Conservation (phyloP, 2,797 vertebrate species). For the Lindbergichthys nudifrons region DNA sequence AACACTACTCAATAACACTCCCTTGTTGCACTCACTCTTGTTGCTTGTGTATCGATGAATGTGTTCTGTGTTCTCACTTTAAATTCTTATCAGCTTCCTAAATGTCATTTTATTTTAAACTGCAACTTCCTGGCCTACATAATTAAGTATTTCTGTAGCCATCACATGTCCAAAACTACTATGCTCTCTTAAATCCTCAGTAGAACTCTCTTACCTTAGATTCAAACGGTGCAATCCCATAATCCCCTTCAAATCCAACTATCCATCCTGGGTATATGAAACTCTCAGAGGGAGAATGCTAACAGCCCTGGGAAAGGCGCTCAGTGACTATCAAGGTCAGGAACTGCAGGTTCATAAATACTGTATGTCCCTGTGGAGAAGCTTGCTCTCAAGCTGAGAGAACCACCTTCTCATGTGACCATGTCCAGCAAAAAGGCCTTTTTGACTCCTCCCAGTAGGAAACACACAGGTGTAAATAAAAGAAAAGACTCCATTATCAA, state of each 20-base stretch:
- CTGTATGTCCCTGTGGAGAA: constrained; percentile 13
- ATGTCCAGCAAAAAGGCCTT: neutral
- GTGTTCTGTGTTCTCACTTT: constrained; percentile 10
- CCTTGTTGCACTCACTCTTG: neutral
- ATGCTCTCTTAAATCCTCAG: constrained; percentile 17
- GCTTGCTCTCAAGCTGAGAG: constrained; percentile 16
- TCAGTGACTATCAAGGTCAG: constrained; percentile 37
- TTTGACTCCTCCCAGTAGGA: too few species aligned
- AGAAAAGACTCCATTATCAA: too few species aligned
- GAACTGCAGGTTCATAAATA: constrained; percentile 18
- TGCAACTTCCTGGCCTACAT: constrained; percentile 16
- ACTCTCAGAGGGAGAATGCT: constrained; percentile 20
- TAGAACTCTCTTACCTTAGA: constrained; percentile 33
- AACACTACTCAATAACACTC: constrained; percentile 1
- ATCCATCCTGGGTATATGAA: constrained; percentile 46
- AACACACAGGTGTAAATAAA: too few species aligned
- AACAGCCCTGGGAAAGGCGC: constrained; percentile 34
- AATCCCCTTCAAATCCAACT: constrained; percentile 57
- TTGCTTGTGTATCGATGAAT: constrained; percentile 2
- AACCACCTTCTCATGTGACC: neutral
- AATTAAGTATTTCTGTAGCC: constrained; percentile 5
- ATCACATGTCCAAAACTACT: constrained; percentile 25
- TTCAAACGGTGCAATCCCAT: constrained; percentile 43
- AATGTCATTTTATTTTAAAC: constrained; percentile 27
- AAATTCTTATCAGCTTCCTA: constrained; percentile 38